phyloP scores from a whole-genome alignment of 2,797 vertebrate species.

The Poeciliopsis turneri region DNA sequence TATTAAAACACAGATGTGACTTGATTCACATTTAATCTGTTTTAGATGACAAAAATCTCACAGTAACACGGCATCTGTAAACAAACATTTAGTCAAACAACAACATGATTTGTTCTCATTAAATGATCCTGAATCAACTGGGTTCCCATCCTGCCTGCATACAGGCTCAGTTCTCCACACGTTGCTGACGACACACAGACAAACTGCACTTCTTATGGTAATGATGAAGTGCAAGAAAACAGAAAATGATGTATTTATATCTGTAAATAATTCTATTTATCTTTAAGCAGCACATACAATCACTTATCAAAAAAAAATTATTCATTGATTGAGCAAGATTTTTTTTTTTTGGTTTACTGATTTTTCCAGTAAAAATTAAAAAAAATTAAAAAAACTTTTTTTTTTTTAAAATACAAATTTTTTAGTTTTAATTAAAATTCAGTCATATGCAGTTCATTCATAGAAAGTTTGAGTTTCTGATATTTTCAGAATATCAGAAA shows the following conservation, averaged over 20 bases:
- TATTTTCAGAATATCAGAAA: too few species aligned
- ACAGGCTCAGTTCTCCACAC: neutral
- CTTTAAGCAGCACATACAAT: neutral
- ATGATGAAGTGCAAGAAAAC: neutral
- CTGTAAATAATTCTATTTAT: neutral
- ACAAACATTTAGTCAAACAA: neutral
- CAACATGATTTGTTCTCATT: neutral
- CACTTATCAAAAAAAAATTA: neutral
- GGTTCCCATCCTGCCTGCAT: neutral
- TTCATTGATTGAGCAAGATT: neutral
- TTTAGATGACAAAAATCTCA: neutral
- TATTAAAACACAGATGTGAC: neutral
- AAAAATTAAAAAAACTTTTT: too few species aligned
- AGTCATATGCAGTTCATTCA: too few species aligned
- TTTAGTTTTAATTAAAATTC: neutral
- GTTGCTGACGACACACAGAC: neutral
- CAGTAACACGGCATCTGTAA: neutral
- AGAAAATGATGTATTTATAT: neutral
- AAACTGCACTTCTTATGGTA: neutral
- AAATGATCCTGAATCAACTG: neutral
- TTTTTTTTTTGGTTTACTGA: neutral
- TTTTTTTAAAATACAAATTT: too few species aligned
- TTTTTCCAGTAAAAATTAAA: too few species aligned
- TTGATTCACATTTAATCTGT: neutral
- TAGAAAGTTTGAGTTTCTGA: too few species aligned